Evolutionary conservation across 1,140 invertebrate genomes (phyloP).

Genomic region (Nautilus pompilius): DNA sequence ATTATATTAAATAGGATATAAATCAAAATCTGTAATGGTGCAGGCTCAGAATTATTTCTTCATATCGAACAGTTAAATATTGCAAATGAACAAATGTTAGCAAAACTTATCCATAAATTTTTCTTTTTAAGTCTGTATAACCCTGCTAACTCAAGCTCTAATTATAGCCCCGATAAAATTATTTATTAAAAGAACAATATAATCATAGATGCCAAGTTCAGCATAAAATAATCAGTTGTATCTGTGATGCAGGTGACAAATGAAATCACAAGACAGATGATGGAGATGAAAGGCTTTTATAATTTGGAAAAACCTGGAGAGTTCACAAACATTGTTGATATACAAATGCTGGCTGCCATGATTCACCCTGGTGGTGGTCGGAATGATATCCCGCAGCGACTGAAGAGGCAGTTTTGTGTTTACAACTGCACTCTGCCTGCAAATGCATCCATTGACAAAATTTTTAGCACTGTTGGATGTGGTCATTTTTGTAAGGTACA

Average conservation of each 20-base stretch:
- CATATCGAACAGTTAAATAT: too few species aligned
- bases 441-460: constrained; percentile 79
- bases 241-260: constrained; percentile 80
- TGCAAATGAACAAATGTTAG: too few species aligned
- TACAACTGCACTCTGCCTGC: constrained; percentile 95
- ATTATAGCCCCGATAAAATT: too few species aligned
- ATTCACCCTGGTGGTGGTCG: constrained; percentile 79
- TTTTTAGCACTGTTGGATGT: constrained; percentile 65
- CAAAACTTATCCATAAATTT: too few species aligned
- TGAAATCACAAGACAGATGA: constrained; percentile 93
- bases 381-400: constrained; percentile 89
- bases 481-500: constrained; percentile 51
- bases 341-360: constrained; percentile 92
- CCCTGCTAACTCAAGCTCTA: too few species aligned
- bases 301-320: constrained; percentile 96
- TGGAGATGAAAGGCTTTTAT: constrained; percentile 97
- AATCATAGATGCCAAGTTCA: too few species aligned
- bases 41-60: too few species aligned
- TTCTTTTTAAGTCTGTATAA: too few species aligned
- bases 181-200: too few species aligned
- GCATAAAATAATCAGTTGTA: too few species aligned
- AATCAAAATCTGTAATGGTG: too few species aligned
- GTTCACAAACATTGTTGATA: constrained; percentile 85
- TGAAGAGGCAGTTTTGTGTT: constrained; percentile 91
- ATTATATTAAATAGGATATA: too few species aligned